Conservation (phyloP, 2,797 vertebrate genomes). For the Allenopithecus nigroviridis region DNA sequence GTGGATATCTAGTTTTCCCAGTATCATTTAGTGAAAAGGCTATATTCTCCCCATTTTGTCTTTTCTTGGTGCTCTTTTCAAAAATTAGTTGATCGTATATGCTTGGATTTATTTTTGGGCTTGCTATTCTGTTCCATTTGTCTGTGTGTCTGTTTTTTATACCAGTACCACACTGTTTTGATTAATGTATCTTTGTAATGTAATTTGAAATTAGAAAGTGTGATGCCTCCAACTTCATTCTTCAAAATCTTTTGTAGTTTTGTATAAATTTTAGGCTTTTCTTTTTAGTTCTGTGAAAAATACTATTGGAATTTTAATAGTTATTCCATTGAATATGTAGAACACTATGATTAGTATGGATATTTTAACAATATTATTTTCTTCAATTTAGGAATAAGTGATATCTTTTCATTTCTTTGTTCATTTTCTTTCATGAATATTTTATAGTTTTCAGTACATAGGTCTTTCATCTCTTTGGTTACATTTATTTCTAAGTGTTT, state of each 20-base stretch:
- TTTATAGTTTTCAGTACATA: neutral
- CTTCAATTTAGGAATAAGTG: neutral
- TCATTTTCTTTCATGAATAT: neutral
- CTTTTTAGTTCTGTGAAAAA: neutral
- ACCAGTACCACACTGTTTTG: neutral
- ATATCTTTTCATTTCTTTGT: neutral
- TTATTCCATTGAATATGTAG: neutral
- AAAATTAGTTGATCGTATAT: neutral
- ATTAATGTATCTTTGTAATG: neutral
- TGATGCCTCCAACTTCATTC: neutral
- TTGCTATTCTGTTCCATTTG: neutral
- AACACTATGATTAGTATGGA: neutral
- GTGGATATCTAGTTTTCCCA: neutral
- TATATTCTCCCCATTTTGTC: neutral
- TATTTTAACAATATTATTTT: neutral
- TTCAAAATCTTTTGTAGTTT: neutral
- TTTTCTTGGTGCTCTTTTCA: neutral
- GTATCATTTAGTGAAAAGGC: neutral
- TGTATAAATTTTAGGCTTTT: neutral
- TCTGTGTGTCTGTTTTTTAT: neutral
- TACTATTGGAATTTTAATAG: neutral
- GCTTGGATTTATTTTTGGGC: neutral
- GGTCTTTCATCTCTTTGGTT: neutral
- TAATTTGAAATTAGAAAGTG: neutral
- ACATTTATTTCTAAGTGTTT: neutral